A percentile compares a stretch with the other conserved stretches of the same genome.
These are phyloP conservation scores for Solea senegalensis DNA, from an alignment of 2,113 vertebrate genomes.

Conservation along the genomic window DNA sequence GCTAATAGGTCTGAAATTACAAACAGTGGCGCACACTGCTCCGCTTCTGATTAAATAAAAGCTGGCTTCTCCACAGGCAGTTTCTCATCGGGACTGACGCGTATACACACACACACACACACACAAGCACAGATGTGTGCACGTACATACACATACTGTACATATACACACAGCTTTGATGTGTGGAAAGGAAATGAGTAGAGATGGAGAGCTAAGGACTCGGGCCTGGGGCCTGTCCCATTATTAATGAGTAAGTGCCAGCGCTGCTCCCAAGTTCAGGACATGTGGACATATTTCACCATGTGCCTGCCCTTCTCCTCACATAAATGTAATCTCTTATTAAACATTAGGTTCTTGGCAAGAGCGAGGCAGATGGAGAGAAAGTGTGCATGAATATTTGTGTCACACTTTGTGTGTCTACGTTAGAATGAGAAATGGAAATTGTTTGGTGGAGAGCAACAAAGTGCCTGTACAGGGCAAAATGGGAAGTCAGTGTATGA, in stretches of 20 bases:
- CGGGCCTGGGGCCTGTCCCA: slow-evolving; percentile 68
- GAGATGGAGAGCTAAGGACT: slow-evolving; percentile 65
- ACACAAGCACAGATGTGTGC: slow-evolving; percentile 18
- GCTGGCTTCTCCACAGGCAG: slow-evolving; percentile 61
- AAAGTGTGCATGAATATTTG: slow-evolving; percentile 44
- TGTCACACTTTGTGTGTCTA: slow-evolving; percentile 28
- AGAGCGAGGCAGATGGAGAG: slow-evolving; percentile 26
- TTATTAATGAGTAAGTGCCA: slow-evolving; percentile 76
- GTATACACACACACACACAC: slow-evolving; percentile 23
- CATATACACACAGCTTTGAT: slow-evolving; percentile 56
- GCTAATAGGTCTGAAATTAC: slow-evolving; percentile 73
- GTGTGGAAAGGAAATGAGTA: slow-evolving; percentile 73
- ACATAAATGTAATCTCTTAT: slow-evolving; percentile 75
- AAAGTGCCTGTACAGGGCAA: slow-evolving; percentile 49
- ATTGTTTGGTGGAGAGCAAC: slow-evolving; percentile 47
- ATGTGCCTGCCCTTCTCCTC: slow-evolving; percentile 52
- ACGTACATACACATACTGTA: slow-evolving; percentile 1
- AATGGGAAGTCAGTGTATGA: slow-evolving; percentile 53
- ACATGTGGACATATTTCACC: slow-evolving; percentile 71
- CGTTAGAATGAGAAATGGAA: slow-evolving; percentile 44
- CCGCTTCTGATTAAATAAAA: slow-evolving; percentile 73
- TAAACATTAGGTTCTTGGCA: slow-evolving; percentile 56
- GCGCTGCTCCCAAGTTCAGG: slow-evolving; percentile 55
- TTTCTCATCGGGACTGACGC: slow-evolving; percentile 62
- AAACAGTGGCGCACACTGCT: slow-evolving; percentile 64